Percentiles rank a stretch among this genome's conserved stretches.
These are phyloP conservation scores for Carcinoscorpius rotundicauda DNA, from an alignment of 1,140 invertebrate genomes.

Conservation along the genomic window DNA sequence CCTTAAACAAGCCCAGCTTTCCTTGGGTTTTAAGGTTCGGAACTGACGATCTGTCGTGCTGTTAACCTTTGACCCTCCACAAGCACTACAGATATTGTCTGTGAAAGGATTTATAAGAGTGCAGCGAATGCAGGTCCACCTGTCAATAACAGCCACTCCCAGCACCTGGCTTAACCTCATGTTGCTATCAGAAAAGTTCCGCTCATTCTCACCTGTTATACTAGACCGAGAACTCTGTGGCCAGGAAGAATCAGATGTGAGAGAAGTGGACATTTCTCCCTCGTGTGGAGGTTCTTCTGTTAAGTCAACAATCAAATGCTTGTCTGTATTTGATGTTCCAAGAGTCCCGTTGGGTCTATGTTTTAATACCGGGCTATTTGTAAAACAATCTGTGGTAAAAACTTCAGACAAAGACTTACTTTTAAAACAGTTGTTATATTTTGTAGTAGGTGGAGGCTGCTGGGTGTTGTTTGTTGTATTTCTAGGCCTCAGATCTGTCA, in stretches of 20 bases:
- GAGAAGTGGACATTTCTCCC: too few relatives aligned
- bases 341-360: not conserved
- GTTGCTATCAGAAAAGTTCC: too few relatives aligned
- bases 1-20: constrained; percentile 57
- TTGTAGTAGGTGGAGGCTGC: too few relatives aligned
- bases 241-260: too few relatives aligned
- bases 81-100: constrained; percentile 59
- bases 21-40: constrained; percentile 39
- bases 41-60: constrained; percentile 31
- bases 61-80: constrained; percentile 61
- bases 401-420: constrained; percentile 21
- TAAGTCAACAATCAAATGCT: too few relatives aligned
- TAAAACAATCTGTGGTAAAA: constrained; percentile 2
- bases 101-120: constrained; percentile 61
- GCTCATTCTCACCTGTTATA: too few relatives aligned
- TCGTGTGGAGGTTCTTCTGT: too few relatives aligned
- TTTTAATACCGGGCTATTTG: not conserved
- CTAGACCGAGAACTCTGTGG: too few relatives aligned
- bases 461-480: too few relatives aligned
- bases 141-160: constrained; percentile 22
- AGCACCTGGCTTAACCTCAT: constrained; percentile 6
- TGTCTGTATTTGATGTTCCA: constrained; percentile 11
- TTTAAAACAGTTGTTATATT: not conserved
- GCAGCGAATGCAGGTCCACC: constrained; percentile 78
- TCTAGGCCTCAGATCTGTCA: constrained; percentile 15